Evolutionary conservation across 1,140 invertebrate genomes (phyloP).

Genomic region (Lepidurus arcticus): DNA sequence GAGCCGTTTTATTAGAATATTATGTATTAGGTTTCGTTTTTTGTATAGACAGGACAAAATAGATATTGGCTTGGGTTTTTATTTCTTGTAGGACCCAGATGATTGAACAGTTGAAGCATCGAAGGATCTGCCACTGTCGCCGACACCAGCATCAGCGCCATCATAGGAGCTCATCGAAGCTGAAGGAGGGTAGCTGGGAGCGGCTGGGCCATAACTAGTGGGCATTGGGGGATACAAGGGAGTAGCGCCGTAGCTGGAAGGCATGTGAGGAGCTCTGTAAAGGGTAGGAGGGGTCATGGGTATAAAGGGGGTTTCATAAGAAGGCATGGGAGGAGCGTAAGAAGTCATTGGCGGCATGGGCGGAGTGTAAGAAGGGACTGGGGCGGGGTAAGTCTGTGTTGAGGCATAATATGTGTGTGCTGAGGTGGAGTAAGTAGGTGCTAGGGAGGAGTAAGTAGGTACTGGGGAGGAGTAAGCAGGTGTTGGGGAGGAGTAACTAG

Average conservation of each 20-base stretch:
- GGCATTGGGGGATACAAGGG: not conserved
- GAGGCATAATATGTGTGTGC: no score
- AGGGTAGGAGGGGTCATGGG: not conserved
- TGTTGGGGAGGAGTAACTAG: no score
- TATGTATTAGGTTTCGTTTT: not conserved
- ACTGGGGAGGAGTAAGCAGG: no score
- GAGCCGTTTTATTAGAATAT: not conserved
- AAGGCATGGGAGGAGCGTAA: not conserved
- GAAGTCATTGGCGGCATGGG: not conserved
- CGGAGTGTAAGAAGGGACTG: not conserved
- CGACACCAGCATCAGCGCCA: not conserved
- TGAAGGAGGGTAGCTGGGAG: not conserved
- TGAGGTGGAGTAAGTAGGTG: no score
- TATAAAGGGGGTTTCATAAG: not conserved
- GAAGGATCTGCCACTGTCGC: not conserved
- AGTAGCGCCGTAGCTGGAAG: no score
- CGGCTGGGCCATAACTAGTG: not conserved
- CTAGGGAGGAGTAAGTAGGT: no score
- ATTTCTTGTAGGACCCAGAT: not conserved
- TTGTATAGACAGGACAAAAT: not conserved
- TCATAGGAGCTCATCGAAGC: not conserved
- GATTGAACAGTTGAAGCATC: not conserved
- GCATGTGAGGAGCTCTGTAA: no score
- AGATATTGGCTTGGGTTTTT: not conserved
- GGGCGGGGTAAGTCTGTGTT: no score